Conservation (phyloP, 2,888 invertebrate species). For the Aricia artaxerxes region DNA sequence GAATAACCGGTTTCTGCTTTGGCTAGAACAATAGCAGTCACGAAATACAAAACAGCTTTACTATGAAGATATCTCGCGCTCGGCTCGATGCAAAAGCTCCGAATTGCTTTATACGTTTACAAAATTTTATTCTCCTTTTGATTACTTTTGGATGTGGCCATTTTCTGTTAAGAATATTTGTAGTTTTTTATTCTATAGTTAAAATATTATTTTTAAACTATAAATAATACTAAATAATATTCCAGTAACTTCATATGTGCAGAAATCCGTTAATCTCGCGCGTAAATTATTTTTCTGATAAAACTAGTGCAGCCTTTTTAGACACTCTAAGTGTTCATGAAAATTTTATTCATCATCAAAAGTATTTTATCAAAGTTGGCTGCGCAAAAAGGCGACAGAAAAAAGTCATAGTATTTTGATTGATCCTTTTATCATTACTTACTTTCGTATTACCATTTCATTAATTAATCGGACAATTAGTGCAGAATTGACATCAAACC, state of each 20-base stretch:
- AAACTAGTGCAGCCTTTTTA: neutral
- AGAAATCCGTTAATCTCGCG: no score
- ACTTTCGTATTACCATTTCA: neutral
- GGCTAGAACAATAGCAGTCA: slow-evolving; percentile 13
- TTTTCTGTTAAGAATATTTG: neutral
- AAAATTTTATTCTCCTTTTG: neutral
- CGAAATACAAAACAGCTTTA: neutral
- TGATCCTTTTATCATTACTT: neutral
- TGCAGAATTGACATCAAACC: slow-evolving; percentile 5
- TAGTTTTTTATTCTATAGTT: neutral
- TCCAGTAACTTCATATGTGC: no score
- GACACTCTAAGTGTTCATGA: neutral
- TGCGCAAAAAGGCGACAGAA: neutral
- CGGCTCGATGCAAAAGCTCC: neutral
- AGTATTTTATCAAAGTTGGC: neutral
- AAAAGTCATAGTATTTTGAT: neutral
- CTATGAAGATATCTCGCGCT: slow-evolving; percentile 9
- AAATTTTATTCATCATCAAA: neutral
- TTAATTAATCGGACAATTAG: slow-evolving; percentile 3
- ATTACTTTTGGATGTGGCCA: neutral
- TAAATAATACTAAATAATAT: no score
- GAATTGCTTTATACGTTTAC: neutral
- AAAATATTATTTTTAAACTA: no score
- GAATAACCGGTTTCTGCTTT: slow-evolving; percentile 14
- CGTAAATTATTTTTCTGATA: no score